Evolutionary conservation across 2,888 invertebrate genomes (phyloP).

Genomic region (Luffia ferchaultella): DNA sequence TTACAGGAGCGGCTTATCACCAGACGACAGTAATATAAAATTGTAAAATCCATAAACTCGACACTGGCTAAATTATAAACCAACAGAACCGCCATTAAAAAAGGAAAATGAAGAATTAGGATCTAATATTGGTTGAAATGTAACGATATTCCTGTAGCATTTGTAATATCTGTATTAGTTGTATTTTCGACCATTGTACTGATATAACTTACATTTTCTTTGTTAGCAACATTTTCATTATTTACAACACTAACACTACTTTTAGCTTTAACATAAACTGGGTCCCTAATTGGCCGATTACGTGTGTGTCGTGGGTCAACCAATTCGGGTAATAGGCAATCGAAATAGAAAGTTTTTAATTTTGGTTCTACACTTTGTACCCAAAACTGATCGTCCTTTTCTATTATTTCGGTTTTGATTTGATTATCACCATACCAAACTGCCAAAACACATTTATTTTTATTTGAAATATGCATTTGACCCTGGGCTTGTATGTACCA

Average conservation of each 20-base stretch:
- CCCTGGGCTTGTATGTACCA: not conserved
- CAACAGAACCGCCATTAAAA: too few relatives aligned
- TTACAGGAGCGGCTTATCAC: too few relatives aligned
- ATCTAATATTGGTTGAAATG: too few relatives aligned
- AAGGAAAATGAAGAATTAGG: too few relatives aligned
- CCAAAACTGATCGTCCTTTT: constrained; percentile 1
- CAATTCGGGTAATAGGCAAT: not conserved
- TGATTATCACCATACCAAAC: not conserved
- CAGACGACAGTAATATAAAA: too few relatives aligned
- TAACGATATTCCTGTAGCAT: too few relatives aligned
- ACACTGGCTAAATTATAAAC: too few relatives aligned
- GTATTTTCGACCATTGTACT: not conserved
- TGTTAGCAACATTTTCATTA: not conserved
- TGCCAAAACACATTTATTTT: not conserved
- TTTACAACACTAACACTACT: too few relatives aligned
- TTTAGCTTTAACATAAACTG: not conserved
- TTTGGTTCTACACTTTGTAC: not conserved
- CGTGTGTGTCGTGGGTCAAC: not conserved
- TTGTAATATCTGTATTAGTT: not conserved
- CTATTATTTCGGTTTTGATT: not conserved
- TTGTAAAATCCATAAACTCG: too few relatives aligned
- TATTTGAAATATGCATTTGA: not conserved
- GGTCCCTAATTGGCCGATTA: not conserved
- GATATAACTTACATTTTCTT: not conserved
- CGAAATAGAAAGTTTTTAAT: not conserved